Base-by-base conservation (phyloP, 2,888 invertebrate genomes). In the Calliscelio sp. region DNA sequence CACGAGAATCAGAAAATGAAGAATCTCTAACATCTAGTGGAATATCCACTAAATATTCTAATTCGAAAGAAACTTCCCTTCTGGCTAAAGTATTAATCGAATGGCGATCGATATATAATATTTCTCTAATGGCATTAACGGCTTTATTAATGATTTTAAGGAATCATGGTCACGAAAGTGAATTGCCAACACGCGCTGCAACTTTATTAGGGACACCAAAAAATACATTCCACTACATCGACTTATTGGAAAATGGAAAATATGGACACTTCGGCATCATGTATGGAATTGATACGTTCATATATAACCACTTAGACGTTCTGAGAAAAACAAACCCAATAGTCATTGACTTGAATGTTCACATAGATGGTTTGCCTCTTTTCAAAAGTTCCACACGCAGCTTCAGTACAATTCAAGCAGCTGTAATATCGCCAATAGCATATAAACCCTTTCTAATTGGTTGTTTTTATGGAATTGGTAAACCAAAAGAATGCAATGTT, bases 171-270 rank as follows among this genome's bases (percentile, higher is more conserved):
- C 79, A 79, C 18, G 16, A 25, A 28, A n/a, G 46, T 28, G 77
- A 77, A 5, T 55, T 79, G 38, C 79, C 79, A 0, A 63, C 41
- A 53, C 41, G 38, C 55, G 61, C 63, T n/a, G 25, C 24, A 18
- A 79, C 79, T 14, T 18, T 79, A 24, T 7, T 71, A 20, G 22
- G 51, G 10, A 79, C 79, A 14, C 79, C 71, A 4, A 59, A 10
- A 44, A 28, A 46, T 18, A 25, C 10, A 11, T 35, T 35, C 14
- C 35, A 35, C 5, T 35, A 14, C 14, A 35, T 35, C 5, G 35
- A 35, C 5, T 11, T 35, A 35, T 14, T 35, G 8, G 35, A 35
- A 35, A 35, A 35, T 35, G 35, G 35, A 35, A 35, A n/a, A n/a
- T n/a, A n/a, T n/a, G n/a, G n/a, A n/a, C n/a, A n/a, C n/a, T n/a